Conservation (phyloP, 2,888 invertebrate genomes). For the Dolichopus griseipennis region DNA sequence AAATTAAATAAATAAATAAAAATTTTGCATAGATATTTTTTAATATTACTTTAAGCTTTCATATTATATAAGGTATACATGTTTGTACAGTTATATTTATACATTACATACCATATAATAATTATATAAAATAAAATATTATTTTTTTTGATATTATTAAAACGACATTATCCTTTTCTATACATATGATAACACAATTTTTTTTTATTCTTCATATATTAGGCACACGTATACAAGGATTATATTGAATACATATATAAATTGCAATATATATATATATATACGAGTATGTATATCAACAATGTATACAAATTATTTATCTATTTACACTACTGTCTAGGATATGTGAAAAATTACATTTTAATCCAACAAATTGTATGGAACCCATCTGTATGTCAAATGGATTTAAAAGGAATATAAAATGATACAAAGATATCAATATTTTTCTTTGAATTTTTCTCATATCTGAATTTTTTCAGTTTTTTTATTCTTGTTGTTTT, state of each 20-base stretch:
- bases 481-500: not conserved
- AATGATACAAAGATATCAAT: not conserved
- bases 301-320: not conserved
- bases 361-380: not conserved
- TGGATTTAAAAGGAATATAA: not conserved
- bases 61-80: no score
- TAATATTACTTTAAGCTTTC: no score
- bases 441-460: not conserved
- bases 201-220: not conserved
- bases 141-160: no score
- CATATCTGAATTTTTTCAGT: not conserved
- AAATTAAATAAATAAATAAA: no score
- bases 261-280: not conserved
- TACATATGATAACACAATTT: no score
- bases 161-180: no score
- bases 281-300: not conserved
- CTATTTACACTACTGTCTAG: not conserved
- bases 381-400: slow-evolving; percentile 6
- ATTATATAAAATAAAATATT: no score
- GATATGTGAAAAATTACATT: slow-evolving; percentile 3
- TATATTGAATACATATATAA: no score
- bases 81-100: no score
- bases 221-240: not conserved
- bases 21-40: no score
- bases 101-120: no score